Evolutionary conservation across 2,888 invertebrate genomes (phyloP).

Genomic region (Orchesella flavescens): DNA sequence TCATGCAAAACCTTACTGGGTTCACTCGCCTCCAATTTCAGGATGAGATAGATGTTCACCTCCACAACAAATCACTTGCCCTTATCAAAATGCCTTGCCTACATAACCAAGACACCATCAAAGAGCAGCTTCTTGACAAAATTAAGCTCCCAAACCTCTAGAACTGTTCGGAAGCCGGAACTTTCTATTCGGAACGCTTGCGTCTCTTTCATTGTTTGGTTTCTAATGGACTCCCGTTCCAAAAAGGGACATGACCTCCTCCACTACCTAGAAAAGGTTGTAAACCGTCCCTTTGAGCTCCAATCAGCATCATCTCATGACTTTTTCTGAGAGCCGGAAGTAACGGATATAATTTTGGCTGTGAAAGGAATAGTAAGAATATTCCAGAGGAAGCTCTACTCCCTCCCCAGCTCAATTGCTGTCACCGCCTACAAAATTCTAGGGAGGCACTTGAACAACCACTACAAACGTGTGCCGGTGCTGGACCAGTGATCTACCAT

Average conservation of each 20-base stretch:
- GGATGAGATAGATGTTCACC: slow-evolving; percentile 81
- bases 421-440: slow-evolving; percentile 86
- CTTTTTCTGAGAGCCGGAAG: slow-evolving; percentile 78
- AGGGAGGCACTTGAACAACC: slow-evolving; percentile 84
- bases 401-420: slow-evolving; percentile 85
- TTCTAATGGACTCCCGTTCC: slow-evolving; percentile 82
- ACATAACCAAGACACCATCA: slow-evolving; percentile 81
- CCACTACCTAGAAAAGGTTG: no score
- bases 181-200: no score
- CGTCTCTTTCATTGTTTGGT: slow-evolving; percentile 82
- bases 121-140: slow-evolving; percentile 88
- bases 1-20: no score
- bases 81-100: slow-evolving; percentile 82
- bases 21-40: slow-evolving; percentile 86
- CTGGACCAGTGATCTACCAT: no score
- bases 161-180: slow-evolving; percentile 82
- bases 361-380: no score
- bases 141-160: slow-evolving; percentile 85
- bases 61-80: slow-evolving; percentile 85
- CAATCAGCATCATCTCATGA: no score
- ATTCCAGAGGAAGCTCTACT: no score
- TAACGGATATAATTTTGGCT: slow-evolving; percentile 81
- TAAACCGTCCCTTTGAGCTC: no score
- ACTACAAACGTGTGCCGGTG: no score
- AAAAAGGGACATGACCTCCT: slow-evolving; percentile 81